phyloP scores from a whole-genome alignment of 2,888 invertebrate genomes.

The Bedellia somnulentella region DNA sequence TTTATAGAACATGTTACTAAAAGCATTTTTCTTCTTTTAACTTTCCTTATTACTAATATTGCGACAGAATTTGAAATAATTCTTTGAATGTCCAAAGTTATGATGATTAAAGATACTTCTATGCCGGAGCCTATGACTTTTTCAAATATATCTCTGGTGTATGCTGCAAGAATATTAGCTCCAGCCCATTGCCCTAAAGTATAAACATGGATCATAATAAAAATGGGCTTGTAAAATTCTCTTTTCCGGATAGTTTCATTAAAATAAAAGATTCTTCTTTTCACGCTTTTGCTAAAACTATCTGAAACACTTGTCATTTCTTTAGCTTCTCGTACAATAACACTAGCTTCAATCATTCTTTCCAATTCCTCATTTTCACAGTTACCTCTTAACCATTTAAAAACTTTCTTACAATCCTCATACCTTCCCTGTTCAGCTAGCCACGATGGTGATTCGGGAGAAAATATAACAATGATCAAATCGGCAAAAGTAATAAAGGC shows the following conservation, averaged over 20 bases:
- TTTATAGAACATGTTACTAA: slow-evolving; percentile 23
- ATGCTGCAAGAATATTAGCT: slow-evolving; percentile 23
- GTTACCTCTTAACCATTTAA: slow-evolving; percentile 58
- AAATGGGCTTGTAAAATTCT: slow-evolving; percentile 30
- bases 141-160: slow-evolving; percentile 26
- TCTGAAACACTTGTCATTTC: slow-evolving; percentile 15
- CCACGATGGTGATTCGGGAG: slow-evolving; percentile 68
- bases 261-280: slow-evolving; percentile 17
- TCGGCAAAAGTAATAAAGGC: slow-evolving; percentile 38
- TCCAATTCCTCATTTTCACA: slow-evolving; percentile 30
- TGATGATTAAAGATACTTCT: slow-evolving; percentile 17
- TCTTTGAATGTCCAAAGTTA: slow-evolving; percentile 31
- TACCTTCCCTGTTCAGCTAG: slow-evolving; percentile 54
- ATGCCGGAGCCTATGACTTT: slow-evolving; percentile 23
- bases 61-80: slow-evolving; percentile 29
- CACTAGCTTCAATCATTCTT: slow-evolving; percentile 27
- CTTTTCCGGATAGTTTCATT: slow-evolving; percentile 18
- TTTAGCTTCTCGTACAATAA: slow-evolving; percentile 20
- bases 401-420: slow-evolving; percentile 52
- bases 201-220: slow-evolving; percentile 28
- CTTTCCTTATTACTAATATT: slow-evolving; percentile 31
- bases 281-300: slow-evolving; percentile 16
- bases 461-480: slow-evolving; percentile 26
- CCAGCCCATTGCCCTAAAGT: slow-evolving; percentile 27
- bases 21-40: slow-evolving; percentile 31